Base-by-base conservation (phyloP, 2,888 invertebrate species). In the Hybos culiciformis region DNA sequence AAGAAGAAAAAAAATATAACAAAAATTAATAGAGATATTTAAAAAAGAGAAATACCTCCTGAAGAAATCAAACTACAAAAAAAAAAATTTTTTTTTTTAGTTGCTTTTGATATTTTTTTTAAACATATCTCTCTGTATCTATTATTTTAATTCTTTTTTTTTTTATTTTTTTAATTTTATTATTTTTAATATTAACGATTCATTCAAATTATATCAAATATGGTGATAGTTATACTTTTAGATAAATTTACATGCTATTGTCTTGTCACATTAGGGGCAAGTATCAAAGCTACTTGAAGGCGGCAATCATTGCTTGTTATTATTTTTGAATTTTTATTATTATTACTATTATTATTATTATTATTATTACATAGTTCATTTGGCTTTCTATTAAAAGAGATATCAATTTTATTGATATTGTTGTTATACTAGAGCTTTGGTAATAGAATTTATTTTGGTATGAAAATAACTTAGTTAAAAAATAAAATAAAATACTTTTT, bases 191-290 rank as follows among this genome's bases (percentile, higher is more conserved):
- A 23, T 29, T 29, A 29, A 29, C 29, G n/a, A 29, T 29, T 29
- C 29, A 29, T 29, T 29, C 29, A 29, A 29, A 29, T n/a, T 29
- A 29, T 29, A 17, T 20, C 31, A n/a, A 31, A 39, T 31, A 39
- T 31, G 19, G 39, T 31, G 31, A 20, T 39, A 29, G 31, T 39
- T 20, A 29, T 12, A n/a, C 29, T 19, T 36, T 39, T n/a, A 20
- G 26, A 39, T 39, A 29, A 26, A 39, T 20, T 39, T 31, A 39
- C 39, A 39, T 39, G 31, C 39, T 31, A 39, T 39, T 39, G 39
- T 39, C 39, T 39, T 39, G 39, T 39, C 39, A 39, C 20, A 19
- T 39, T 39, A 39, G 31, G 39, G 31, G 20, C 26, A 39, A 36
- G 36, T 34, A 21, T 36, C 36, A 19, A n/a, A 20, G 36, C 36